phyloP scores from a whole-genome alignment of 92 coral and sea anemone species.

The Virgularia gustaviana region DNA sequence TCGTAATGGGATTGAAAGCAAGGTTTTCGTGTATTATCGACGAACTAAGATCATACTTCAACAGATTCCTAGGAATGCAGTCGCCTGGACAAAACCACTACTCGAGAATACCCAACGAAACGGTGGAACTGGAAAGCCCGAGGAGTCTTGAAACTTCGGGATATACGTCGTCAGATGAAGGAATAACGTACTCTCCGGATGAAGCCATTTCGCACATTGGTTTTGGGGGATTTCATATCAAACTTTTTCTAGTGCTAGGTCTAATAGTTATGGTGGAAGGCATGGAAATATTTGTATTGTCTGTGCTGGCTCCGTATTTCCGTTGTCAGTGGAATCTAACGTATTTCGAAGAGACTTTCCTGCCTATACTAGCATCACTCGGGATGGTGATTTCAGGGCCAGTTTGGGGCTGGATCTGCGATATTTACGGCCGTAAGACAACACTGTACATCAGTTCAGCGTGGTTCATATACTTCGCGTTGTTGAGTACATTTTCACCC shows the following conservation, averaged over 20 bases:
- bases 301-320: slow-evolving; percentile 56
- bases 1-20: too few species aligned
- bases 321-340: slow-evolving; percentile 57
- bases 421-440: slow-evolving; percentile 55
- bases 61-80: too few species aligned
- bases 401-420: slow-evolving; percentile 60
- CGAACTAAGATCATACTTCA: too few species aligned
- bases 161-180: slow-evolving; percentile 47
- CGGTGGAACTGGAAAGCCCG: slow-evolving; percentile 17
- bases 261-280: slow-evolving; percentile 57
- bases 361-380: slow-evolving; percentile 40
- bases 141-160: not conserved
- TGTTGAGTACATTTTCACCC: slow-evolving; percentile 61
- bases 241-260: slow-evolving; percentile 54
- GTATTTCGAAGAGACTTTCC: slow-evolving; percentile 45
- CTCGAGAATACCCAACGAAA: slow-evolving; percentile 3
- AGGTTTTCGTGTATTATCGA: too few species aligned
- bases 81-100: too few species aligned
- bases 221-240: slow-evolving; percentile 54
- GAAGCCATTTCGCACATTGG: slow-evolving; percentile 61
- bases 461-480: slow-evolving; percentile 61
- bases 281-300: slow-evolving; percentile 57
- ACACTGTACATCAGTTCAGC: slow-evolving; percentile 50
- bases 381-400: slow-evolving; percentile 56
- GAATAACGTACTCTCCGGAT: slow-evolving; percentile 50